Conservation (phyloP, 2,888 invertebrate genomes). For the Ametastegia equiseti region DNA sequence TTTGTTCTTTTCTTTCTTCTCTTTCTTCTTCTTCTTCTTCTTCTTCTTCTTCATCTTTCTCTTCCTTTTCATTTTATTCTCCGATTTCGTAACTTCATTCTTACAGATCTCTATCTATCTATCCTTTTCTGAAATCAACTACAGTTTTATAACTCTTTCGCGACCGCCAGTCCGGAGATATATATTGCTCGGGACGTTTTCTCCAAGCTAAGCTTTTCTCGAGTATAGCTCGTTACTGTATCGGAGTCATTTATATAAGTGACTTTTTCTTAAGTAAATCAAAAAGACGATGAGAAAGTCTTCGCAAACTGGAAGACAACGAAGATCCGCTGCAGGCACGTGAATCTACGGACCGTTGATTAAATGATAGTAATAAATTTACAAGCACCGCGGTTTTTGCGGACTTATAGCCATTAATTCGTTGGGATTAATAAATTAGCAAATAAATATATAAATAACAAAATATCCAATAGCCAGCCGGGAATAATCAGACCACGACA, state of each 20-base stretch:
- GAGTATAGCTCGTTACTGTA: not conserved
- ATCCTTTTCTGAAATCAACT: not conserved
- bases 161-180: not conserved
- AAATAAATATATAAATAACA: not conserved
- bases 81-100: not conserved
- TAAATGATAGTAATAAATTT: no score
- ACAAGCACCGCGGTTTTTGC: no score
- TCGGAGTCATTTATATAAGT: not conserved
- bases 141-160: not conserved
- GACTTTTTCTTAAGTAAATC: no score
- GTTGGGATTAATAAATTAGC: not conserved
- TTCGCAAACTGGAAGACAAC: no score
- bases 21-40: not conserved
- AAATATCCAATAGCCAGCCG: not conserved
- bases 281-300: no score
- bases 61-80: not conserved
- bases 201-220: not conserved
- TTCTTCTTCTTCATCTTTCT: not conserved
- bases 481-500: not conserved
- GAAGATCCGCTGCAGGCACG: no score
- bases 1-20: not conserved
- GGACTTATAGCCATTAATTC: not conserved
- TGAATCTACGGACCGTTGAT: no score
- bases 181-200: not conserved
- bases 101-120: not conserved